Evolutionary conservation across 2,797 vertebrate genomes (phyloP).

Genomic region (Enteromius radiatus): DNA sequence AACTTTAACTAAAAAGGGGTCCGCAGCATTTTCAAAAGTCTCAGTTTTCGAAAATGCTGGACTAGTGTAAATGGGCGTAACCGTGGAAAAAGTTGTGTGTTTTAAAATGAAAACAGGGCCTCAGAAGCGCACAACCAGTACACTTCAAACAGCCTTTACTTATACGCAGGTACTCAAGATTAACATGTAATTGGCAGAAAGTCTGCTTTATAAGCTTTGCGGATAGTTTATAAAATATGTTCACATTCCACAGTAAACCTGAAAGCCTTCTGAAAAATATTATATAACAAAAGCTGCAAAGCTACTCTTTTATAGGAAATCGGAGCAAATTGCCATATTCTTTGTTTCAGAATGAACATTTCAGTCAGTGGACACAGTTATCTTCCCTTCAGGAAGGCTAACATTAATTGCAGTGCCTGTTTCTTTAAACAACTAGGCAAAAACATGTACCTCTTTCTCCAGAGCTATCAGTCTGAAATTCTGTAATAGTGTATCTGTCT

Average conservation of each 20-base stretch:
- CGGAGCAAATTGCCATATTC: not conserved
- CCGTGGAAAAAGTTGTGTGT: too few species aligned
- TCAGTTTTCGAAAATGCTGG: too few species aligned
- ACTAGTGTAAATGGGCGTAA: too few species aligned
- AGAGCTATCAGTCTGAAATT: slow-evolving; percentile 41
- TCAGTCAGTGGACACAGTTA: not conserved
- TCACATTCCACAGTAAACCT: not conserved
- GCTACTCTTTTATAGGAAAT: not conserved
- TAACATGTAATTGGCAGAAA: too few species aligned
- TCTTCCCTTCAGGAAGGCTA: slow-evolving; percentile 15
- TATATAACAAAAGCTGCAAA: not conserved
- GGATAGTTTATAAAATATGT: too few species aligned
- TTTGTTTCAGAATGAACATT: slow-evolving; percentile 2
- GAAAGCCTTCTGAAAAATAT: not conserved
- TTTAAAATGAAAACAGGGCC: too few species aligned
- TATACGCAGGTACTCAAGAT: too few species aligned
- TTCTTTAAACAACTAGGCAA: slow-evolving; percentile 40
- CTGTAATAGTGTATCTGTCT: slow-evolving; percentile 47
- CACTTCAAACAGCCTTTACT: too few species aligned
- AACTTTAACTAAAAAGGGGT: too few species aligned
- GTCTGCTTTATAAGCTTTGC: too few species aligned
- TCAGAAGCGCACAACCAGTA: not conserved
- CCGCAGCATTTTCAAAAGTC: too few species aligned
- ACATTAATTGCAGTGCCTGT: slow-evolving; percentile 12
- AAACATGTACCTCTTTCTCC: slow-evolving; percentile 39